A percentile compares a stretch with the other conserved stretches of the same genome.
Evolutionary conservation across 2,113 vertebrate species (phyloP).

Genomic region (Ictalurus furcatus): DNA sequence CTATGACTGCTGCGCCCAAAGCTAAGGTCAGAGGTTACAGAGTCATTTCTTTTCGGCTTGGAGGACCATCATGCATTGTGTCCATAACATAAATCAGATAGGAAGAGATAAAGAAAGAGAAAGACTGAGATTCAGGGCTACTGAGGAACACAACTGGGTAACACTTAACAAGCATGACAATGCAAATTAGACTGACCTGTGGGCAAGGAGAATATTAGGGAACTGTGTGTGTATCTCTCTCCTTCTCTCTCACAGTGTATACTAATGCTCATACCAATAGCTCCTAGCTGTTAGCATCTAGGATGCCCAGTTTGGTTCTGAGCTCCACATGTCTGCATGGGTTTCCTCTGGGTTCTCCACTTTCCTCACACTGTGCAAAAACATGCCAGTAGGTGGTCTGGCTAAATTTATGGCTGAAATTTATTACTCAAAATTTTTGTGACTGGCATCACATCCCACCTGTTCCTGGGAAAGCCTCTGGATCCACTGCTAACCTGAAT

Average conservation of each 20-base stretch:
- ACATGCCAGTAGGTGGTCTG: background rate
- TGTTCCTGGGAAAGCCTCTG: background rate
- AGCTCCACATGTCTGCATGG: background rate
- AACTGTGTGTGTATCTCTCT: background rate
- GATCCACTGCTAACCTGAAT: background rate
- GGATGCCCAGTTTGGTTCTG: background rate
- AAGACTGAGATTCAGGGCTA: background rate
- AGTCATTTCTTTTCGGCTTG: slow-evolving; percentile 11
- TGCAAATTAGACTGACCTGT: slow-evolving; percentile 20
- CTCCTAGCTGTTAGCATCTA: background rate
- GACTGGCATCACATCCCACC: background rate
- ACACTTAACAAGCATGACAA: slow-evolving; percentile 8
- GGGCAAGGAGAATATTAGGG: slow-evolving; percentile 3
- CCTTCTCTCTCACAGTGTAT: background rate
- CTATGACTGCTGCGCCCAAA: slow-evolving; percentile 22
- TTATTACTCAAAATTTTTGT: too few relatives aligned
- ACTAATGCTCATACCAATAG: background rate
- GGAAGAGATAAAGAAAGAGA: background rate
- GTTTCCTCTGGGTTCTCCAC: background rate
- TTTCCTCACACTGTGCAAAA: background rate
- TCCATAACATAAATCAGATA: slow-evolving; percentile 18
- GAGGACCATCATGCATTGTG: slow-evolving; percentile 13
- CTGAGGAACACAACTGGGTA: background rate
- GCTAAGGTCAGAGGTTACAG: slow-evolving; percentile 35
- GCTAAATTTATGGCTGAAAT: background rate